A percentile compares a stretch with the other conserved stretches of the same genome.
phyloP scores from a whole-genome alignment of 2,888 invertebrate species.

The Epinotia nisella region DNA sequence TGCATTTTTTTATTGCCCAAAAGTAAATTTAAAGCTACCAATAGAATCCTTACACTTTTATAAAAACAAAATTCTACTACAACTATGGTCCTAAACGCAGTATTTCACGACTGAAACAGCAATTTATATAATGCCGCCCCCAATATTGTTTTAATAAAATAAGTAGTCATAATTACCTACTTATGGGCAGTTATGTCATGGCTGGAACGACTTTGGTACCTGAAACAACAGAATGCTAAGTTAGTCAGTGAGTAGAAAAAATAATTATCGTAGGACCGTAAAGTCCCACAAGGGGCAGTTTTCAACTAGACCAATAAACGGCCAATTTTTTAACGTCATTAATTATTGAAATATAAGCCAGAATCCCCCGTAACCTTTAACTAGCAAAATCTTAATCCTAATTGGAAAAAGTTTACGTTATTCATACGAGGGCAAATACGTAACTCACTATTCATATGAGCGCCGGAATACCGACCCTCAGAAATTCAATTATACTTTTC shows the following conservation, averaged over 20 bases:
- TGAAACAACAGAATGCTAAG: neutral
- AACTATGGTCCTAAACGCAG: too few species aligned
- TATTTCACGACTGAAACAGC: too few species aligned
- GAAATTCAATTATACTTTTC: conserved; percentile 57
- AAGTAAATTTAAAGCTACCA: too few species aligned
- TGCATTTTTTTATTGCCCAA: too few species aligned
- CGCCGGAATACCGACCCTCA: conserved; percentile 52
- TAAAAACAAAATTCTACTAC: too few species aligned
- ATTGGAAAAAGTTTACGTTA: conserved; percentile 48
- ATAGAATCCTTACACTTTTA: too few species aligned
- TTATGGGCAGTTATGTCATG: neutral
- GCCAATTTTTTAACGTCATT: too few species aligned
- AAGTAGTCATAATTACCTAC: neutral
- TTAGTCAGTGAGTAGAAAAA: neutral
- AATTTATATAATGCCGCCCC: too few species aligned
- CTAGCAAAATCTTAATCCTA: conserved; percentile 46
- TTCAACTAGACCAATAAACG: too few species aligned
- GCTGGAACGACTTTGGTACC: neutral
- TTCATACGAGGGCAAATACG: conserved; percentile 44
- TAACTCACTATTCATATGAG: conserved; percentile 50
- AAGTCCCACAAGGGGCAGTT: too few species aligned
- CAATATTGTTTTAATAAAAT: too few species aligned
- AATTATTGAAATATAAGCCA: neutral
- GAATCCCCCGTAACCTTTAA: neutral
- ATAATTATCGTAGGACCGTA: too few species aligned